A percentile compares a stretch with the other conserved stretches of the same genome.
phyloP scores from a whole-genome alignment of 2,888 invertebrate species.

The Brachyopa scutellaris region DNA sequence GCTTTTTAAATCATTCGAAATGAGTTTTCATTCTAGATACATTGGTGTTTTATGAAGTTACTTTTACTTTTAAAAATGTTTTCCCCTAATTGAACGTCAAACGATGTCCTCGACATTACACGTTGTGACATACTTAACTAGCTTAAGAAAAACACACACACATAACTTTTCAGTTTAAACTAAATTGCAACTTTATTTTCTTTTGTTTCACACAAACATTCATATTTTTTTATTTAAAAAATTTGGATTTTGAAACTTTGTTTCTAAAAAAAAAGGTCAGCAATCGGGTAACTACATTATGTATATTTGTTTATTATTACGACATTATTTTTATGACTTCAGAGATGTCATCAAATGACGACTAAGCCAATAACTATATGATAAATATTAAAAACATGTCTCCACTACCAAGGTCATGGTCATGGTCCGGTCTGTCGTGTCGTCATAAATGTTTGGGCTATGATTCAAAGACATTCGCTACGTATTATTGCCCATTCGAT shows the following conservation, averaged over 20 bases:
- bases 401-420: too few relatives aligned
- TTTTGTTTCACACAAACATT: neutral
- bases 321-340: too few relatives aligned
- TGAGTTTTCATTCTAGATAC: constrained; percentile 25
- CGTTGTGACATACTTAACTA: neutral
- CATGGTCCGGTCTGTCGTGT: too few relatives aligned
- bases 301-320: neutral
- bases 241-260: too few relatives aligned
- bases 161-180: neutral
- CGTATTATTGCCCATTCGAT: too few relatives aligned
- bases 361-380: too few relatives aligned
- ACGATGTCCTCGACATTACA: neutral
- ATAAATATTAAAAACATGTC: too few relatives aligned
- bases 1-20: constrained; percentile 37
- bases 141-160: neutral
- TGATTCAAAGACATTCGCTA: too few relatives aligned
- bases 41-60: constrained; percentile 13
- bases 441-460: too few relatives aligned
- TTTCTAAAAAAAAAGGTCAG: too few relatives aligned
- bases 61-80: neutral
- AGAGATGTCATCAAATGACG: too few relatives aligned
- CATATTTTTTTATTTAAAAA: neutral
- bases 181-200: neutral
- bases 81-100: neutral
- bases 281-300: too few relatives aligned